Evolutionary conservation across 2,113 vertebrate species (phyloP).

Genomic region (Platichthys flesus): DNA sequence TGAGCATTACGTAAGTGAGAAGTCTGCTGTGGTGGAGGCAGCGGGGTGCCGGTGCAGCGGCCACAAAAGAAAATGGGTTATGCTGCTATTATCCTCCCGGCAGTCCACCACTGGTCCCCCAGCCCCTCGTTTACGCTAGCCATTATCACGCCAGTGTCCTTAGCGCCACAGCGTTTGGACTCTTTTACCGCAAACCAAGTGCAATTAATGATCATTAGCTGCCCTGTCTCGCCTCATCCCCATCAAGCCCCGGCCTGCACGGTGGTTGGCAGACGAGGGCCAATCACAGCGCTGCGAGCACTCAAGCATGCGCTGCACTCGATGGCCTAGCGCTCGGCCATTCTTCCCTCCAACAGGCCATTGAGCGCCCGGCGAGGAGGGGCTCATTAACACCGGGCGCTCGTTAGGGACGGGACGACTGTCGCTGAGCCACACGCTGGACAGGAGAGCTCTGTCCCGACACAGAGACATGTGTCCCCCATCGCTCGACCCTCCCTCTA

Average conservation of each 20-base stretch:
- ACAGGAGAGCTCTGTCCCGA: conserved; percentile 85
- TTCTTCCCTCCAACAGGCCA: conserved; percentile 90
- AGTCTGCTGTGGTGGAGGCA: conserved; percentile 61
- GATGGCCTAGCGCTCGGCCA: conserved; percentile 85
- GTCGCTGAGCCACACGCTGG: conserved; percentile 92
- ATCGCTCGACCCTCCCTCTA: conserved; percentile 90
- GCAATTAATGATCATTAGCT: conserved; percentile 99
- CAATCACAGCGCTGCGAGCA: conserved; percentile 81
- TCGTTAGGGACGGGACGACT: conserved; percentile 80
- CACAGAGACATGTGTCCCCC: conserved; percentile 69
- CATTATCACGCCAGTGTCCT: conserved; percentile 84
- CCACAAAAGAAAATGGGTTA: conserved; percentile 80
- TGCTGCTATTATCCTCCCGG: conserved; percentile 71
- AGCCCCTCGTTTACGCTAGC: conserved; percentile 49
- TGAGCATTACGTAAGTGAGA: conserved; percentile 76
- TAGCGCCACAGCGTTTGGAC: conserved; percentile 84
- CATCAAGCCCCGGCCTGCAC: conserved; percentile 87
- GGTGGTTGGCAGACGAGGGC: conserved; percentile 77
- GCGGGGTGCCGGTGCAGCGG: conserved; percentile 54
- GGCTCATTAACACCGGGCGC: conserved; percentile 75
- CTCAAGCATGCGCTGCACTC: conserved; percentile 86
- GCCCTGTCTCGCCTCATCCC: conserved; percentile 89
- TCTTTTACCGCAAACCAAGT: conserved; percentile 89
- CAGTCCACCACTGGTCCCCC: conserved; percentile 41
- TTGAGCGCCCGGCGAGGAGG: conserved; percentile 70